phyloP scores from a whole-genome alignment of 2,113 vertebrate species.

The Microtus richardsoni region DNA sequence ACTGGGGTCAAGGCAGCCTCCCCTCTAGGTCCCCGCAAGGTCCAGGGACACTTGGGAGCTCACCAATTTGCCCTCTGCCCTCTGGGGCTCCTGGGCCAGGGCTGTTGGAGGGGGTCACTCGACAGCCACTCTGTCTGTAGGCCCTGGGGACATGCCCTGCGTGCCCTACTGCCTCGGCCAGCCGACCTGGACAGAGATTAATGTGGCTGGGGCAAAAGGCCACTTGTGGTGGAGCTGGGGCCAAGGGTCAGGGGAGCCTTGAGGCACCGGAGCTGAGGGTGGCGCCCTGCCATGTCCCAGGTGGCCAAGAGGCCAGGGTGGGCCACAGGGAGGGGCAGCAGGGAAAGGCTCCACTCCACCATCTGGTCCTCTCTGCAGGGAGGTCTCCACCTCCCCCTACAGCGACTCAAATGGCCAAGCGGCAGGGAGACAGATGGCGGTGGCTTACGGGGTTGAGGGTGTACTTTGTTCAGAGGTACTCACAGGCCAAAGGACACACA shows the following conservation, averaged over 20 bases:
- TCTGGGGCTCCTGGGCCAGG: background rate
- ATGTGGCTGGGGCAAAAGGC: conserved; percentile 79
- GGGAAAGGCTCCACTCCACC: conserved; percentile 71
- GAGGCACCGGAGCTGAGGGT: conserved; percentile 88
- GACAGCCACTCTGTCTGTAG: conserved; percentile 14
- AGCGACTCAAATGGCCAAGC: conserved; percentile 64
- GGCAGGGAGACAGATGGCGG: conserved; percentile 85
- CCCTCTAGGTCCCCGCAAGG: background rate
- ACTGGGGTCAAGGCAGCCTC: background rate
- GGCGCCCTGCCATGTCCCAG: conserved; percentile 84
- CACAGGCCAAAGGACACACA: background rate
- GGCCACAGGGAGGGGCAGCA: conserved; percentile 63
- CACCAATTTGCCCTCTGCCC: background rate
- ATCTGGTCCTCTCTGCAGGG: conserved; percentile 66
- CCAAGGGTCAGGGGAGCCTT: conserved; percentile 83
- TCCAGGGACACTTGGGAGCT: background rate
- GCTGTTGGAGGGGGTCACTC: conserved; percentile 26
- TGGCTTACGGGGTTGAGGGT: conserved; percentile 80
- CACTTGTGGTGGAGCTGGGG: conserved; percentile 71
- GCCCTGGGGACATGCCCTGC: background rate
- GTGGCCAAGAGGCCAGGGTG: conserved; percentile 79
- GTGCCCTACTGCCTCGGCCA: background rate
- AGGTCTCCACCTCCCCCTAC: conserved; percentile 7
- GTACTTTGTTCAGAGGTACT: conserved; percentile 83
- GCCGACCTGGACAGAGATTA: conserved; percentile 87